phyloP scores from a whole-genome alignment of 2,888 invertebrate species.

The Teleogryllus oceanicus region DNA sequence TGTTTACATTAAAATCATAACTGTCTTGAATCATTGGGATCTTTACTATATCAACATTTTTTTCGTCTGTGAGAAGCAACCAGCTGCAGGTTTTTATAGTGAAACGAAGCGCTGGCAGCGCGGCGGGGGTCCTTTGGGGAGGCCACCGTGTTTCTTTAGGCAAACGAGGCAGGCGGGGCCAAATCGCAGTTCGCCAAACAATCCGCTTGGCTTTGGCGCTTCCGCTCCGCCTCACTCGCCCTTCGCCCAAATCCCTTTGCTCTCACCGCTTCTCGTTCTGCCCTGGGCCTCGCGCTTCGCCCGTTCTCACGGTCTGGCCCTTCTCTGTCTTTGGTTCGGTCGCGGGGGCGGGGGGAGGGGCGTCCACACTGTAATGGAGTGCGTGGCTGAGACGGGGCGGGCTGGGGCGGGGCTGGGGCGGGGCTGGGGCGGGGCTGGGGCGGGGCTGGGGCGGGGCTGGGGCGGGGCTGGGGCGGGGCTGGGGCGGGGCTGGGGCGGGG shows the following conservation, averaged over 20 bases:
- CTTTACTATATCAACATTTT: neutral
- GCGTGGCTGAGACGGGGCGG: too few species aligned
- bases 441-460: too few species aligned
- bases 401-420: neutral
- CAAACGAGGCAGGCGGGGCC: neutral
- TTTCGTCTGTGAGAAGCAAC: neutral
- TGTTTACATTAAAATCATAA: too few species aligned
- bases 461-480: too few species aligned
- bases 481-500: too few species aligned
- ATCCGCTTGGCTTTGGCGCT: neutral
- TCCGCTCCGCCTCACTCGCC: neutral
- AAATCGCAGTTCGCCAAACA: neutral
- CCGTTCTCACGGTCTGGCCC: too few species aligned
- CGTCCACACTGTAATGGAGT: too few species aligned
- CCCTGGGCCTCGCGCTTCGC: too few species aligned
- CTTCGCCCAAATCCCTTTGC: neutral
- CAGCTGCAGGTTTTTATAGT: neutral
- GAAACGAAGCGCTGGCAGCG: neutral
- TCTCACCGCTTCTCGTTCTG: too few species aligned
- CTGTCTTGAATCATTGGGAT: neutral
- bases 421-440: neutral
- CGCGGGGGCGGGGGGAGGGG: too few species aligned
- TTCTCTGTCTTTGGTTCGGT: too few species aligned
- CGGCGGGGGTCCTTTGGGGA: neutral
- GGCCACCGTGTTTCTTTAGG: neutral